A percentile compares a stretch with the other conserved stretches of the same genome.
Evolutionary conservation across 2,113 vertebrate genomes (phyloP).

Genomic region (Pristiophorus japonicus): DNA sequence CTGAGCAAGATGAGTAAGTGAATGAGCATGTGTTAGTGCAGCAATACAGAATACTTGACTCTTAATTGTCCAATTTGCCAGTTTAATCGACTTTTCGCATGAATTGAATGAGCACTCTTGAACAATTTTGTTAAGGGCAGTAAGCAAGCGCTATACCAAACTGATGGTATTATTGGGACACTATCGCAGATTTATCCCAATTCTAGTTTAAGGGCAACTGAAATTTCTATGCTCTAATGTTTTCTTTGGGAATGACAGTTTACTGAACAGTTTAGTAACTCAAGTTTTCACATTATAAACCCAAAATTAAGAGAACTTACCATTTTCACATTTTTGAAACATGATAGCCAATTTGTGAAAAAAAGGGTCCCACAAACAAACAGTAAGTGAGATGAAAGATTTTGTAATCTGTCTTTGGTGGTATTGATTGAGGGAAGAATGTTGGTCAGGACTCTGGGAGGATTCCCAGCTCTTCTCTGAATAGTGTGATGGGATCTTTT

Average conservation of each 20-base stretch:
- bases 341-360: background rate
- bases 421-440: background rate
- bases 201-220: background rate
- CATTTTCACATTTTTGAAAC: background rate
- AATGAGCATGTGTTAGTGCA: background rate
- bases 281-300: background rate
- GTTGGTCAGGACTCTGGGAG: background rate
- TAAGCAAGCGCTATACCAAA: background rate
- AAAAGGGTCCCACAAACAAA: background rate
- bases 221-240: background rate
- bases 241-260: background rate
- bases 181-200: background rate
- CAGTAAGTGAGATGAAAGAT: background rate
- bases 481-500: background rate
- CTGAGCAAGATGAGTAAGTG: background rate
- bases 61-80: background rate
- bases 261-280: background rate
- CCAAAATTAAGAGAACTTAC: background rate
- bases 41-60: background rate
- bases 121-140: background rate
- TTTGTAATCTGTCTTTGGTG: background rate
- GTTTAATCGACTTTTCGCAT: background rate
- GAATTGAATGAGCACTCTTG: background rate
- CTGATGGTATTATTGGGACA: background rate
- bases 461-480: background rate